phyloP scores from a whole-genome alignment of 2,113 vertebrate genomes.

The Pongo abelii region DNA sequence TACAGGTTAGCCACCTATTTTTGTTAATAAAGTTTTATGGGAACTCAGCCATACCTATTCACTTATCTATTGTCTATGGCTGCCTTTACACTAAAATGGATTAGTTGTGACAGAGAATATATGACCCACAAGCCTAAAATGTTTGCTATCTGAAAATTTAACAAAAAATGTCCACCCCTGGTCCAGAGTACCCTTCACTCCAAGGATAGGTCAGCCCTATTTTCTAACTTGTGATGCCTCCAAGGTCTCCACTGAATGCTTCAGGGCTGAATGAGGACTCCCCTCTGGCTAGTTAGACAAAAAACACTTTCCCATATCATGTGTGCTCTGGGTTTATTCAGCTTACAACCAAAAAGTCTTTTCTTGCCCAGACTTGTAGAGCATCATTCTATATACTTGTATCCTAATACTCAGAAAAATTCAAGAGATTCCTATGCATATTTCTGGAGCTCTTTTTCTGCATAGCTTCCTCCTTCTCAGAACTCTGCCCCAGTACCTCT shows the following conservation, averaged over 20 bases:
- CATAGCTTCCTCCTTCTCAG: neutral
- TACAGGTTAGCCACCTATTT: neutral
- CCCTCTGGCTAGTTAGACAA: neutral
- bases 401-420: neutral
- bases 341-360: neutral
- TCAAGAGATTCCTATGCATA: neutral
- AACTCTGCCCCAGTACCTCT: neutral
- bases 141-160: neutral
- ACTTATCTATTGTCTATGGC: neutral
- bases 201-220: neutral
- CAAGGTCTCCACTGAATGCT: neutral
- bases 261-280: neutral
- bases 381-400: neutral
- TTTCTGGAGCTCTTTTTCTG: neutral
- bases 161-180: neutral
- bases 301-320: neutral
- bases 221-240: neutral
- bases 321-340: neutral
- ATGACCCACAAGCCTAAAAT: neutral
- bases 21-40: slow-evolving; percentile 37
- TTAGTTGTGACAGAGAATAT: neutral
- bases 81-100: neutral
- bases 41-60: neutral
- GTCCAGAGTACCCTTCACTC: neutral
- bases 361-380: neutral